These are phyloP conservation scores for Delichon dasypus DNA, from an alignment of 2,797 vertebrate species.

Conservation along the genomic window DNA sequence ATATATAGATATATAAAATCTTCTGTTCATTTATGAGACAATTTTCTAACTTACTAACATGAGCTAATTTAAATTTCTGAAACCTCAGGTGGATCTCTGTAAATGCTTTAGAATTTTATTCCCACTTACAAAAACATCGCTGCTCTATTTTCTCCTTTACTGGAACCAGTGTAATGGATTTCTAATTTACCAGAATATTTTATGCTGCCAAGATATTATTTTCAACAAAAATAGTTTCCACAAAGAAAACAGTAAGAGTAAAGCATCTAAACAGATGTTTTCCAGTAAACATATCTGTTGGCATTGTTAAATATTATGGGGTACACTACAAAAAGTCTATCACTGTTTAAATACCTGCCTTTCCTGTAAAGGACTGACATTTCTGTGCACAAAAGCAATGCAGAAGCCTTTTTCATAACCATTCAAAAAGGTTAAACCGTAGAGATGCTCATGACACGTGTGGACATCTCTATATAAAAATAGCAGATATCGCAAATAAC, in stretches of 20 bases:
- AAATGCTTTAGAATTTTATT: background rate
- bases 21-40: background rate
- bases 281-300: background rate
- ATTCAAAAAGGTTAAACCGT: background rate
- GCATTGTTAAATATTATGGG: background rate
- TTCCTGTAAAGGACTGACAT: background rate
- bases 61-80: background rate
- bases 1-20: background rate
- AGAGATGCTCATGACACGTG: background rate
- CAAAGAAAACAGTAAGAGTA: background rate
- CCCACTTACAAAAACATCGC: background rate
- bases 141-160: background rate
- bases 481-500: rapidly evolving
- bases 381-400: background rate
- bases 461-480: too few relatives aligned
- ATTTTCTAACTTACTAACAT: background rate
- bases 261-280: background rate
- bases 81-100: background rate
- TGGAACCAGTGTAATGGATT: background rate
- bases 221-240: background rate
- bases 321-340: background rate
- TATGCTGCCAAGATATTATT: background rate
- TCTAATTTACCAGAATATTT: background rate
- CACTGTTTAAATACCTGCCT: background rate
- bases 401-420: background rate